Percentiles rank a stretch among this genome's conserved stretches.
These are phyloP conservation scores for Drosophila nikananu DNA, from an alignment of 1,140 invertebrate genomes.

Conservation along the genomic window DNA sequence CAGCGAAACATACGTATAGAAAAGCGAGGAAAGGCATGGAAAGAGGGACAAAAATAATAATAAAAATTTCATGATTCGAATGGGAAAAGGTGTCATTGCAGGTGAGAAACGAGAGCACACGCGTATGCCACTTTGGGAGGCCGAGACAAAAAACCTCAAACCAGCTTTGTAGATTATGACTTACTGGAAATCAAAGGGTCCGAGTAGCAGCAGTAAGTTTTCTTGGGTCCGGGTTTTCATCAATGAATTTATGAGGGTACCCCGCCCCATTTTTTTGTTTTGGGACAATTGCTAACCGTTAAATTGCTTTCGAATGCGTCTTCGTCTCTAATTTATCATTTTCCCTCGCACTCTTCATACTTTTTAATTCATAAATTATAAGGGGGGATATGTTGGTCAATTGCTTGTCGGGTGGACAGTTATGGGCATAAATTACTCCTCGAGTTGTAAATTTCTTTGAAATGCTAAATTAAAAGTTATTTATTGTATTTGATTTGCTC, in stretches of 20 bases:
- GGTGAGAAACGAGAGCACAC: conserved; percentile 82
- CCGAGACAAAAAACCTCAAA: conserved; percentile 5
- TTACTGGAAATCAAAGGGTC: conserved; percentile 19
- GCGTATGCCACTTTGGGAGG: conserved; percentile 40
- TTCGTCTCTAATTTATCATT: conserved; percentile 26
- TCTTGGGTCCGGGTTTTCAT: conserved; percentile 59
- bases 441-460: conserved; percentile 70
- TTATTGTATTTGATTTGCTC: conserved; percentile 73
- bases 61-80: conserved; percentile 64
- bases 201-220: conserved; percentile 8
- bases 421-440: conserved; percentile 69
- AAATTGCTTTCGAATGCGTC: conserved; percentile 3
- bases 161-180: conserved; percentile 15
- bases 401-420: conserved; percentile 68
- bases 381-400: conserved; percentile 62
- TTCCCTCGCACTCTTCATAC: background rate
- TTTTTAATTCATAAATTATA: conserved; percentile 69
- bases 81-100: conserved; percentile 74
- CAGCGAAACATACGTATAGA: conserved; percentile 27
- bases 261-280: background rate
- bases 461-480: conserved; percentile 78
- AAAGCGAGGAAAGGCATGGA: conserved; percentile 10
- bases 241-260: conserved; percentile 77
- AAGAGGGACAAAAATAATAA: conserved; percentile 29
- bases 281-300: conserved; percentile 1